phyloP scores from a whole-genome alignment of 2,797 vertebrate genomes.

The Catamblyrhynchus diadema region DNA sequence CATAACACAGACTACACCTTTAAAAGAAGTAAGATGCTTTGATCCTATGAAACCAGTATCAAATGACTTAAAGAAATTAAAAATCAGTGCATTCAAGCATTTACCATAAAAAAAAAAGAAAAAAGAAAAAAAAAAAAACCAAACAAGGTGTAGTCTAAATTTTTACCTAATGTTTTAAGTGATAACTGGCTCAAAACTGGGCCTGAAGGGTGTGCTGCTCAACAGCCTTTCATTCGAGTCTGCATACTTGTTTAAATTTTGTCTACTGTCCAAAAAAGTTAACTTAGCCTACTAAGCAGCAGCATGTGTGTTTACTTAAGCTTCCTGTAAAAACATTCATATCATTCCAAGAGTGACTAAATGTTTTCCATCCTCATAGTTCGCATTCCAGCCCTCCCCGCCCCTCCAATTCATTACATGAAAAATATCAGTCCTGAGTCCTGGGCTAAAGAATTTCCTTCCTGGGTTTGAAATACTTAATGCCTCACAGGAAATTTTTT shows the following conservation, averaged over 20 bases:
- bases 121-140: not conserved
- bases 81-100: not conserved
- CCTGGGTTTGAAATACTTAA: slow-evolving; percentile 55
- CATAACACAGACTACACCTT: not conserved
- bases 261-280: slow-evolving; percentile 77
- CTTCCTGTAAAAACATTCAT: slow-evolving; percentile 86
- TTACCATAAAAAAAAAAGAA: not conserved
- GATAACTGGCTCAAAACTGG: not conserved
- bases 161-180: not conserved
- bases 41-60: not conserved
- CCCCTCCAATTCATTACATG: slow-evolving; percentile 78
- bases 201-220: slow-evolving; percentile 71
- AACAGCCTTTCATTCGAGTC: slow-evolving; percentile 69
- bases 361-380: slow-evolving; percentile 84
- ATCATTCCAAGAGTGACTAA: slow-evolving; percentile 86
- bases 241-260: slow-evolving; percentile 74
- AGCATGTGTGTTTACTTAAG: slow-evolving; percentile 83
- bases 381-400: slow-evolving; percentile 76
- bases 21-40: not conserved
- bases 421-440: slow-evolving; percentile 73
- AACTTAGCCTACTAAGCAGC: slow-evolving; percentile 75
- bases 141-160: not conserved
- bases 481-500: not conserved
- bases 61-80: not conserved
- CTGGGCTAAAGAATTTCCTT: slow-evolving; percentile 63